A percentile compares a stretch with the other conserved stretches of the same genome.
phyloP scores from a whole-genome alignment of 2,113 vertebrate genomes.

The Spizaetus ornatus region DNA sequence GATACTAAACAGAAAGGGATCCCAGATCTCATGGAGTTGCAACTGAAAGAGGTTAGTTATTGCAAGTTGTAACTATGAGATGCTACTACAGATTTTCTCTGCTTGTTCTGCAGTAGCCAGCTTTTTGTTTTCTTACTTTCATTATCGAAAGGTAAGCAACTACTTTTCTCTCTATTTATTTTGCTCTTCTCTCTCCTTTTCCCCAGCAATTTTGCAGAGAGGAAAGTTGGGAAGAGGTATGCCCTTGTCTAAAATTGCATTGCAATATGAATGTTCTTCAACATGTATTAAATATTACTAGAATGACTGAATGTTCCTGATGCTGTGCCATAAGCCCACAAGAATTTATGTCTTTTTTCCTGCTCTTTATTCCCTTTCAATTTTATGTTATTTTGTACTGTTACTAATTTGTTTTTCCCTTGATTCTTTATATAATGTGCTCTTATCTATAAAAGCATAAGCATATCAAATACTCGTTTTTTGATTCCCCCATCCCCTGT shows the following conservation, averaged over 20 bases:
- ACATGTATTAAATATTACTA: background rate
- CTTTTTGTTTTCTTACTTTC: background rate
- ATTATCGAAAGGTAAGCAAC: background rate
- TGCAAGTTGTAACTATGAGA: background rate
- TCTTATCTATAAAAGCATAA: background rate
- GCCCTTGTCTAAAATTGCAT: background rate
- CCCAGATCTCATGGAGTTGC: background rate
- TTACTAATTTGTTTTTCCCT: background rate
- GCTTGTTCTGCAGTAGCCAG: background rate
- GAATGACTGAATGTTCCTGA: background rate
- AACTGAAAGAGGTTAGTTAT: background rate
- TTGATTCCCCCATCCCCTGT: background rate
- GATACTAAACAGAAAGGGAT: background rate
- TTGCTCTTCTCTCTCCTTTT: background rate
- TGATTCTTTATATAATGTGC: background rate
- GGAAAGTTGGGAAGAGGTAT: background rate
- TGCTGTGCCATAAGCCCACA: background rate
- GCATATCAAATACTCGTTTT: background rate
- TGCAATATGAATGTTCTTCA: background rate
- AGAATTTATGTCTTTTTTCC: background rate
- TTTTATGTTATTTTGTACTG: background rate
- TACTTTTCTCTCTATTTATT: background rate
- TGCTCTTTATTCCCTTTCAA: background rate
- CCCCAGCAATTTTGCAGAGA: background rate
- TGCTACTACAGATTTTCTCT: background rate